These are phyloP conservation scores for Chaitophorus viminalis DNA, from an alignment of 2,888 invertebrate species.

Conservation along the genomic window DNA sequence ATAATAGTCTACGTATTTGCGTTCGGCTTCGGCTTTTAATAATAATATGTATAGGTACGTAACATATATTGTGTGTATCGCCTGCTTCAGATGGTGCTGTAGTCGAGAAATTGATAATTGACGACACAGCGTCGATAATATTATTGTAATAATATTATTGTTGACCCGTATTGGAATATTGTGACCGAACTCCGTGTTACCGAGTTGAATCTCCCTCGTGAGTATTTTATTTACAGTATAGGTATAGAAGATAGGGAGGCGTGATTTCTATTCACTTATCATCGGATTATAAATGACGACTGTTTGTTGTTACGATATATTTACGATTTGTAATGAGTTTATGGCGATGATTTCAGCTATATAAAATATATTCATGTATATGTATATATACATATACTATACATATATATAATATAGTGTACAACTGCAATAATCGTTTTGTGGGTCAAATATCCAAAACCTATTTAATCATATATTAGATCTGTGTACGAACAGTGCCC, in stretches of 20 bases:
- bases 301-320: not conserved
- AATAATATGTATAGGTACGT: not conserved
- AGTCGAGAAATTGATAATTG: slow-evolving; percentile 5
- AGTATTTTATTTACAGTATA: not conserved
- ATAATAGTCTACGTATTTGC: not conserved
- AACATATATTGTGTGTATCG: too few relatives aligned
- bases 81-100: too few relatives aligned
- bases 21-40: not conserved
- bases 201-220: not conserved
- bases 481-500: not conserved
- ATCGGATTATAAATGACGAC: not conserved
- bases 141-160: slow-evolving; percentile 7
- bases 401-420: too few relatives aligned
- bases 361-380: too few relatives aligned
- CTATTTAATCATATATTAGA: not conserved
- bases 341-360: too few relatives aligned
- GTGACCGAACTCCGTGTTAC: slow-evolving; percentile 31
- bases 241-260: not conserved
- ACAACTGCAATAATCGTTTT: too few relatives aligned
- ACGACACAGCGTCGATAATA: not conserved
- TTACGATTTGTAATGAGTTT: too few relatives aligned
- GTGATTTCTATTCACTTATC: not conserved
- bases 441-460: not conserved
- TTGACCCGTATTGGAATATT: not conserved
- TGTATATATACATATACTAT: too few relatives aligned